Evolutionary conservation across 2,113 vertebrate genomes (phyloP).

Genomic region (Pangasianodon hypophthalmus): DNA sequence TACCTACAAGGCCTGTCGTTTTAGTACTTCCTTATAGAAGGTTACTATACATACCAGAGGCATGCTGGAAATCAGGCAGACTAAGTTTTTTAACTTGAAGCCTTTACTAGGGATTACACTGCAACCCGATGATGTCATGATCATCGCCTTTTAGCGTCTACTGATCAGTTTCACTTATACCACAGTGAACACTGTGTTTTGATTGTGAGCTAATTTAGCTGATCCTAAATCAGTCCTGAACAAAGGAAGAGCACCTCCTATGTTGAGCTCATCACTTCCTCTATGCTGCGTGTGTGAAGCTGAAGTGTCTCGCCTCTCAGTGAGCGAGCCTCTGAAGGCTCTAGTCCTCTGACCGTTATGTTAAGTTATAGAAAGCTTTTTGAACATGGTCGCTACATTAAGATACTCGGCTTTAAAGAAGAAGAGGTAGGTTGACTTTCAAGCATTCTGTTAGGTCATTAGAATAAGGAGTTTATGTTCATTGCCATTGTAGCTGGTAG

Average conservation of each 20-base stretch:
- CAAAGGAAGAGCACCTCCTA: conserved; percentile 62
- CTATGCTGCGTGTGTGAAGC: conserved; percentile 45
- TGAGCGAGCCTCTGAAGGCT: conserved; percentile 40
- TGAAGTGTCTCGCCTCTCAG: conserved; percentile 26
- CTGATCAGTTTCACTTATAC: neutral
- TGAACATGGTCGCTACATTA: conserved; percentile 69
- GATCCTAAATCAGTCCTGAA: conserved; percentile 14
- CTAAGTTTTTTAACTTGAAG: neutral
- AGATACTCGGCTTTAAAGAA: conserved; percentile 58
- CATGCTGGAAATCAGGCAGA: neutral
- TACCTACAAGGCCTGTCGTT: neutral
- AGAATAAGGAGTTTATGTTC: neutral
- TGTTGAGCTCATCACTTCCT: conserved; percentile 67
- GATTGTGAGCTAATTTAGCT: neutral
- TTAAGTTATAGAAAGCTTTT: conserved; percentile 64
- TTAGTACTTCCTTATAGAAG: neutral
- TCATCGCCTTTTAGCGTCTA: neutral
- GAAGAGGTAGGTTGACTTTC: conserved; percentile 70
- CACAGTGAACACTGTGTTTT: neutral
- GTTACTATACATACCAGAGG: neutral
- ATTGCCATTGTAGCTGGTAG: neutral
- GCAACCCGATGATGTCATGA: neutral
- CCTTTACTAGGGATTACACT: neutral
- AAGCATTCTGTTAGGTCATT: neutral
- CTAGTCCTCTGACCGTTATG: conserved; percentile 62